Base-by-base conservation (phyloP, 2,113 vertebrate species). In the Prolemur simus region DNA sequence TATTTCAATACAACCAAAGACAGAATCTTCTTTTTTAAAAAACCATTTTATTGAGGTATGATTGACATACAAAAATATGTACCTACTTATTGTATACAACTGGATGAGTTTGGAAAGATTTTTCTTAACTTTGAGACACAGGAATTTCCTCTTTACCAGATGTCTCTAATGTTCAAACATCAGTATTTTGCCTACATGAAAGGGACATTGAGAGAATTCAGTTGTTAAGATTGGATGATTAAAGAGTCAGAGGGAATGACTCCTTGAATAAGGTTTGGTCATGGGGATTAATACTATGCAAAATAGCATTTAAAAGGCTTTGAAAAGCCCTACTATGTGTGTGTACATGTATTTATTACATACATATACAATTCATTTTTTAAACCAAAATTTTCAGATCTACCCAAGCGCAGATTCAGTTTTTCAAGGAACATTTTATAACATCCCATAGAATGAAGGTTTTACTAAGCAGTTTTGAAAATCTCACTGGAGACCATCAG, bases 291-390 rank as follows among this genome's bases (percentile, higher is more conserved):
- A 73, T 25, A 17, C 9, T 64, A 0, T 21, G 14, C 13, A 5
- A 54, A 54, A 74, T 58, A 68, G 8, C 17, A 56, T 49, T 83
- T 64, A 37, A 91, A 52, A 85, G 8, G 34, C 5, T 66, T 80
- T 95, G 32, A 93, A 81, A 88, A 83, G 39, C 6, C 60, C 11
- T 71, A 20, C 12, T 60, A 27, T 80, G 18, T 34, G 8, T 37
- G 4, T 76, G 37, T 68, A 34, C 69, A 12, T 66, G 2, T 14
- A 0, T 20, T 1, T 17, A 3, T 18, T 32, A 0, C 47, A 15
- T 49, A 47, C 34, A n/a, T 64, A 13, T n/a, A 37, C 10, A 34
- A 66, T 86, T 94, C 25, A 10, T 42, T 69, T 68, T 89, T 89
- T 64, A 95, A 87, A 25, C n/a, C 52, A 45, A 89, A 73, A 8